A percentile compares a stretch with the other conserved stretches of the same genome.
Evolutionary conservation across 2,113 vertebrate genomes (phyloP).

Genomic region (Rhinichthys klamathensis): DNA sequence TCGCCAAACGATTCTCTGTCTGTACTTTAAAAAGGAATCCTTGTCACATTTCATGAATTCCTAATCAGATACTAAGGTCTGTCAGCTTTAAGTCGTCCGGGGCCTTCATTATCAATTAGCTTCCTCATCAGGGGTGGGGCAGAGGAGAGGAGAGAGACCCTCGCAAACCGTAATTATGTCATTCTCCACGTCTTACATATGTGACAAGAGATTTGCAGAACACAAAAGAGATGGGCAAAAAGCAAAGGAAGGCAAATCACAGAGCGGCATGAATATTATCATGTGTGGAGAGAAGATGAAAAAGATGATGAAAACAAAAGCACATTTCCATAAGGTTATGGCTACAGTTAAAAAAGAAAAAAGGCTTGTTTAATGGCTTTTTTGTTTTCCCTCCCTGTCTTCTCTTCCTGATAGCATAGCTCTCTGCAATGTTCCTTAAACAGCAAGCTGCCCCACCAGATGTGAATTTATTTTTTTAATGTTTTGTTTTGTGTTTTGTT

Average conservation of each 20-base stretch:
- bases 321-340: slow-evolving; percentile 37
- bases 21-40: slow-evolving; percentile 43
- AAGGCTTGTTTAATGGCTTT: slow-evolving; percentile 1
- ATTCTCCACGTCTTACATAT: slow-evolving; percentile 19
- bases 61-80: slow-evolving; percentile 44
- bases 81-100: slow-evolving; percentile 46
- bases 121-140: slow-evolving; percentile 21
- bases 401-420: background rate
- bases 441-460: background rate
- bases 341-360: slow-evolving; percentile 14
- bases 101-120: slow-evolving; percentile 55
- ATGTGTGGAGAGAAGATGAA: slow-evolving; percentile 13
- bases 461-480: background rate
- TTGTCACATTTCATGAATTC: slow-evolving; percentile 52
- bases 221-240: slow-evolving; percentile 30
- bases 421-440: background rate
- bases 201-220: slow-evolving; percentile 30
- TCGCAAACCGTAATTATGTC: slow-evolving; percentile 15
- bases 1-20: slow-evolving; percentile 40
- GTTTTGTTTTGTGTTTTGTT: background rate
- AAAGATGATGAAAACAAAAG: slow-evolving; percentile 18
- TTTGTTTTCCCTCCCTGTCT: background rate
- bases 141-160: background rate
- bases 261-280: slow-evolving; percentile 6
- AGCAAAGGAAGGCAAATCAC: background rate